Evolutionary conservation across 2,888 invertebrate species (phyloP).

Genomic region (Alentia gelatinosa): DNA sequence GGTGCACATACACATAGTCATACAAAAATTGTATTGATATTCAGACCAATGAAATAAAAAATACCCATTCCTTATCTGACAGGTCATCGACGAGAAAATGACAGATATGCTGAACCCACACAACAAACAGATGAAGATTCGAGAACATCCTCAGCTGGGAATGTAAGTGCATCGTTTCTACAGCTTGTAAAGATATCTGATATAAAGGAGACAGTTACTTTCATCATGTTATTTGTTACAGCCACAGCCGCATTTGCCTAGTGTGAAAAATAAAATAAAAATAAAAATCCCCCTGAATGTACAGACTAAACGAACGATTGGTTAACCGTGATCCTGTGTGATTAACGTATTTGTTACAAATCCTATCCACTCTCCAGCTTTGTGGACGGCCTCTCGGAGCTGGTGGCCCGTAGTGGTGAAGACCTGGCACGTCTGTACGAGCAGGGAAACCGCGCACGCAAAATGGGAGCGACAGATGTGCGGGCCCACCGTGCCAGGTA

Average conservation of each 20-base stretch:
- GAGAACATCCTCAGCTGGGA: slow-evolving; percentile 74
- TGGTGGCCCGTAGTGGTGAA: slow-evolving; percentile 73
- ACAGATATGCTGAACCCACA: slow-evolving; percentile 78
- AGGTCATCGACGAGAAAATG: slow-evolving; percentile 77
- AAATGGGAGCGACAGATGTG: slow-evolving; percentile 74
- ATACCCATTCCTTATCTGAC: background rate
- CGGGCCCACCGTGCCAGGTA: slow-evolving; percentile 73
- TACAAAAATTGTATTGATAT: background rate
- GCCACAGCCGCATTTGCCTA: no score
- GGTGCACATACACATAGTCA: background rate
- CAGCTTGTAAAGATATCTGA: no score
- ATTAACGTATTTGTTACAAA: background rate
- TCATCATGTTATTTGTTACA: no score
- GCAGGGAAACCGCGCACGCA: slow-evolving; percentile 75
- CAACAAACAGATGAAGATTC: slow-evolving; percentile 72
- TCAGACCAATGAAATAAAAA: background rate
- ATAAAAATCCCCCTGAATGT: background rate
- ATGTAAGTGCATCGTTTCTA: no score
- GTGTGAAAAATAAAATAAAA: background rate
- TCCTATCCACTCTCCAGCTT: slow-evolving; percentile 66
- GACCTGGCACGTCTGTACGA: slow-evolving; percentile 73
- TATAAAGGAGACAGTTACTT: no score
- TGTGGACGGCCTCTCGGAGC: slow-evolving; percentile 76
- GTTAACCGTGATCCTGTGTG: background rate
- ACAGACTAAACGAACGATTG: background rate